These are phyloP conservation scores for Drosophila meridionalis DNA, from an alignment of 2,888 invertebrate genomes.

Conservation along the genomic window DNA sequence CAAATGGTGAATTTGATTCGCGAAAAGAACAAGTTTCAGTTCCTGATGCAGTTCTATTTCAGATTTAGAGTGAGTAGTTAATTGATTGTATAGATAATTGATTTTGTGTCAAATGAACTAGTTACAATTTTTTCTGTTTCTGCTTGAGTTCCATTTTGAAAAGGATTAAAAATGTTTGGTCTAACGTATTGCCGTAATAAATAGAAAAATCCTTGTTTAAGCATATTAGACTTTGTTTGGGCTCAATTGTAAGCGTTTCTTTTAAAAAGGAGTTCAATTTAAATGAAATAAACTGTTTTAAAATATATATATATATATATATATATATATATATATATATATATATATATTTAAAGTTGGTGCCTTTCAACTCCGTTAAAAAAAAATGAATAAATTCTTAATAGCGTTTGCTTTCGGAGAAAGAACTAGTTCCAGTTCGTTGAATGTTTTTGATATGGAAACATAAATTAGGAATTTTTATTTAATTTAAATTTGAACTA, in stretches of 20 bases:
- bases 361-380: no score
- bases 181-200: background rate
- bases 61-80: background rate
- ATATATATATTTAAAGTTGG: no score
- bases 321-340: no score
- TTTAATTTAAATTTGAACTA: background rate
- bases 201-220: no score
- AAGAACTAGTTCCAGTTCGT: background rate
- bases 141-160: background rate
- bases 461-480: no score
- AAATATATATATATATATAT: no score
- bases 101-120: constrained; percentile 3
- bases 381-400: background rate
- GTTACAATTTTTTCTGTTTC: background rate
- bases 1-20: constrained; percentile 4
- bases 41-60: background rate
- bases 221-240: no score
- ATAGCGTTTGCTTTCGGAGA: background rate
- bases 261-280: no score
- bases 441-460: background rate
- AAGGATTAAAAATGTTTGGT: background rate
- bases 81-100: no score
- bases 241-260: no score
- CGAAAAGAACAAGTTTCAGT: constrained; percentile 10
- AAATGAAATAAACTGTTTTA: no score